Base-by-base conservation (phyloP, 23 tunicate genomes). In the Clavelina lepadiformis region DNA sequence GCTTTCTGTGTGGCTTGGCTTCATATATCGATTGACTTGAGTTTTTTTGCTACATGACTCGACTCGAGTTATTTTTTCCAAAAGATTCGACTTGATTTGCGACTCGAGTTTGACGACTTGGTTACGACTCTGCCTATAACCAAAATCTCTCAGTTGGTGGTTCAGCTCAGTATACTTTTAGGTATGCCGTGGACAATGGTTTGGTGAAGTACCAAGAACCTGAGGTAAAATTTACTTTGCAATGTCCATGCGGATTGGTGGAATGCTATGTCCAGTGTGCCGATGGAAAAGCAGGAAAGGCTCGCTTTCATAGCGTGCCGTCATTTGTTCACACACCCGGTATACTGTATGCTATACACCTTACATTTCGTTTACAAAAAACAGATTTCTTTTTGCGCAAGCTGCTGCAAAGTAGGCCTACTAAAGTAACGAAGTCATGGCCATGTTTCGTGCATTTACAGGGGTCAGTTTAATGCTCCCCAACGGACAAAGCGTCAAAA, bases 181-280 rank as follows among this genome's bases (percentile, higher is more conserved):
- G 74, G 38, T 68, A 50, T 32, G 33, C 30, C 2, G 21, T 68
- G 58, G 74, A 68, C 26, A 46, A 68, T 4, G 41, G 60, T 29
- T 3, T 68, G 56, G 60, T 68, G 23, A 30, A 68, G 51, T 5
- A 41, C 29, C 50, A 5, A 21, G 74, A 68, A 47, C 74, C 74
- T 2, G 74, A 68, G 52, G 51, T 60, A 28, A 46, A 50, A 26
- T n/a, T 68, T 2, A 38, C 24, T n/a, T 30, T 68, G 19, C 59
- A 68, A 68, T 51, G 59, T 18, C 74, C 74, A 1, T 46, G 31
- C 31, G 74, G 74, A n/a, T 4, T 68, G 31, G 60, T 68, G 28
- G 33, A 59, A 45, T 46, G 56, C 31, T 68, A 50, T 3, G 74
- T 46, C 53, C 38, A 68, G 51, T 68, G 57, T 35, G 51, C 56